Base-by-base conservation (phyloP, 2,888 invertebrate species). In the Norana najaformis region DNA sequence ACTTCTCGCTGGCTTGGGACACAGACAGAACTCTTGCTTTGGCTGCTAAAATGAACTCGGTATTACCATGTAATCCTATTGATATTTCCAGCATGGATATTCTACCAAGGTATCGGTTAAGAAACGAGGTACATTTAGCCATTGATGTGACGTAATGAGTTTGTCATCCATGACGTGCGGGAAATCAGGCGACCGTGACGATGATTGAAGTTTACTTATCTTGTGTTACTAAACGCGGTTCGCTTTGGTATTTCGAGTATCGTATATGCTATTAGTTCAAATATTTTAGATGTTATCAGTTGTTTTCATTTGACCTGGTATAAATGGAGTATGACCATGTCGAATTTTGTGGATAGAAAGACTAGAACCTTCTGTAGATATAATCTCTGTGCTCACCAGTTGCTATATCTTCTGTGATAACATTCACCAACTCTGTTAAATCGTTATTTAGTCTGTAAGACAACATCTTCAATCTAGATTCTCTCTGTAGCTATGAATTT, bases 331-430 rank as follows among this genome's bases (percentile, higher is more conserved):
- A 69, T n/a, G 8, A 8, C 69, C 30, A 69, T n/a, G 69, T 69
- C n/a, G 13, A n/a, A 11, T n/a, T 69, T 4, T 69, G 30, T 69
- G 6, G 30, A n/a, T 69, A n/a, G 8, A 69, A 69, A 69, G 30
- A 69, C 41, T 41, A 18, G 13, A 1, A 11, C n/a, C 30, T n/a
- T n/a, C 30, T 69, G n/a, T n/a, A 16, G 69, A 69, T 69, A 16
- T 69, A 69, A 69, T 69, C 69, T 69, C n/a, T 69, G n/a, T 69
- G 69, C 69, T 69, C 69, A 69, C n/a, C 69, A 69, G 30, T 69
- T 69, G n/a, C 69, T n/a, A n/a, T n/a, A 69, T n/a, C 69, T 69
- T 69, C 69, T 69, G 69, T 69, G 69, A 69, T 69, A 69, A 13
- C n/a, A n/a, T 69, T 69, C n/a, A 69, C 69, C 69, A 69, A n/a